These are phyloP conservation scores for Montipora sp. DNA, from an alignment of 64 coral and sea anemone genomes.

Conservation along the genomic window DNA sequence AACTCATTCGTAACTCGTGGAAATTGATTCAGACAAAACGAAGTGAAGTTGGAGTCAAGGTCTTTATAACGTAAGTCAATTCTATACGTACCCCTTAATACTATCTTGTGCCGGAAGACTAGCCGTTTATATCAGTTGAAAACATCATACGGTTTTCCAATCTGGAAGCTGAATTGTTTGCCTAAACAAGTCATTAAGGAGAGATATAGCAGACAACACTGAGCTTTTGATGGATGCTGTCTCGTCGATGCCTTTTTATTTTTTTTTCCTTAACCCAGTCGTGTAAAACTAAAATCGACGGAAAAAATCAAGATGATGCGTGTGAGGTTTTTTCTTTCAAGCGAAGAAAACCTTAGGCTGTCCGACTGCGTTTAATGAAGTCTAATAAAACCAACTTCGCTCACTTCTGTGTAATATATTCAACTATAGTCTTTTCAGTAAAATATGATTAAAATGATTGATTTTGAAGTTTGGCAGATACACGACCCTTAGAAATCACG, in stretches of 20 bases:
- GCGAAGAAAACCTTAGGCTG: too few relatives aligned
- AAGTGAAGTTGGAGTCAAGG: constrained; percentile 27
- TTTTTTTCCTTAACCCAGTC: too few relatives aligned
- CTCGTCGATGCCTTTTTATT: too few relatives aligned
- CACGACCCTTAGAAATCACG: not conserved
- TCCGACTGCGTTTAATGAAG: too few relatives aligned
- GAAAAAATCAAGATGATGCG: too few relatives aligned
- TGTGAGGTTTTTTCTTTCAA: too few relatives aligned
- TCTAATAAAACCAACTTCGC: too few relatives aligned
- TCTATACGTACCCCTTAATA: not conserved
- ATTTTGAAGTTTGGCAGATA: not conserved
- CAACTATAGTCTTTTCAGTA: not conserved
- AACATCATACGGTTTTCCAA: not conserved
- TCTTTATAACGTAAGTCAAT: constrained; percentile 25
- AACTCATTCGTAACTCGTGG: constrained; percentile 29
- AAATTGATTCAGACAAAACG: constrained; percentile 25
- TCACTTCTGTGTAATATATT: not conserved
- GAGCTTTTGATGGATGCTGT: too few relatives aligned
- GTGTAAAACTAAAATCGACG: too few relatives aligned
- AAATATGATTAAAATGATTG: not conserved
- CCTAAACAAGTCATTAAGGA: not conserved
- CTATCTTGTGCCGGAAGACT: not conserved
- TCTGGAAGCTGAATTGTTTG: not conserved
- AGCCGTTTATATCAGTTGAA: not conserved
- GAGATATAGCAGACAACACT: too few relatives aligned